Evolutionary conservation across 2,113 vertebrate species (phyloP).

Genomic region (Lepus timidus): DNA sequence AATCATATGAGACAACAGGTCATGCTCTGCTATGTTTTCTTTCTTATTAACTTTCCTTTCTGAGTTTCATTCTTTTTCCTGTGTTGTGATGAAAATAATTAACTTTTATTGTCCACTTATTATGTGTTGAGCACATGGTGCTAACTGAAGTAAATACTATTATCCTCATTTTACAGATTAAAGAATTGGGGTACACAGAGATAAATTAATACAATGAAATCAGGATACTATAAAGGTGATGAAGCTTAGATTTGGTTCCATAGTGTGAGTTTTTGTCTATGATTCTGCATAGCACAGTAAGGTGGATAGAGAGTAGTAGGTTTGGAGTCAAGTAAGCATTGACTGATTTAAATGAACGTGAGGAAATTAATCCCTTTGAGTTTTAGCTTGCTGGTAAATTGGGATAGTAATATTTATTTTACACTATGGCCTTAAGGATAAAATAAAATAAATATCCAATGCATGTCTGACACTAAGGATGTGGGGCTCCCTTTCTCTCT

Average conservation of each 20-base stretch:
- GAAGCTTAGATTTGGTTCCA: not conserved
- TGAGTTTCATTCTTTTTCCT: not conserved
- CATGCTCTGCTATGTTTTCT: not conserved
- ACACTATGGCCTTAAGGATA: conserved; percentile 29
- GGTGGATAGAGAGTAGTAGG: not conserved
- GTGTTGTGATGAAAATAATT: conserved; percentile 21
- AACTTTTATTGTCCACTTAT: not conserved
- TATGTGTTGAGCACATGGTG: not conserved
- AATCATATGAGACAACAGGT: not conserved
- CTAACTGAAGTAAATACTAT: not conserved
- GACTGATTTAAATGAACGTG: conserved; percentile 42
- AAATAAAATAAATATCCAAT: conserved; percentile 27
- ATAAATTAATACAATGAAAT: not conserved
- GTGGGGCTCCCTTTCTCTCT: not conserved
- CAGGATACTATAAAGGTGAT: not conserved
- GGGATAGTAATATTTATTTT: conserved; percentile 28
- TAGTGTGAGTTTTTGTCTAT: not conserved
- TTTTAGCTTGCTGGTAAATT: conserved; percentile 49
- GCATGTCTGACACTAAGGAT: conserved; percentile 11
- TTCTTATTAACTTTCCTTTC: not conserved
- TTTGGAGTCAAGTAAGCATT: conserved; percentile 11
- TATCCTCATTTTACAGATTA: not conserved
- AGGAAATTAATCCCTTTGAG: conserved; percentile 21
- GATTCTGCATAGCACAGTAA: not conserved
- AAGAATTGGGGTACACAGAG: not conserved